These are phyloP conservation scores for Helicoverpa zea DNA, from an alignment of 1,140 invertebrate species.

Conservation along the genomic window DNA sequence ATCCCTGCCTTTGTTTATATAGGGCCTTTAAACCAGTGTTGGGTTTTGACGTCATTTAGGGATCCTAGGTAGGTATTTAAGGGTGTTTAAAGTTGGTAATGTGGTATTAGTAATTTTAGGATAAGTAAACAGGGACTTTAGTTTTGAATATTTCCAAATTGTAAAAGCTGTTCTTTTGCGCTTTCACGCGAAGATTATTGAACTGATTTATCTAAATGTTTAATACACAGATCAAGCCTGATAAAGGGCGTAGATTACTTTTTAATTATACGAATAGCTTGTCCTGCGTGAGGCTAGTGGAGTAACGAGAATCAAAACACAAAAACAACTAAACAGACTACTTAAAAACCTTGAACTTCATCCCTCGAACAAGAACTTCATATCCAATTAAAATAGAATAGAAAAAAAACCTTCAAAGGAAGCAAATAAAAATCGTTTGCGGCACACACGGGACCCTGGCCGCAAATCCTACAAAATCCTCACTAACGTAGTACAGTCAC, in stretches of 20 bases:
- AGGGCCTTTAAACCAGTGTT: background rate
- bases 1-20: background rate
- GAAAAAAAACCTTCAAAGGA: background rate
- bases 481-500: background rate
- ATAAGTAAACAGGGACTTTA: background rate
- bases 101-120: background rate
- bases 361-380: background rate
- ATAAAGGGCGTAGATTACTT: too few species aligned
- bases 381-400: conserved; percentile 6
- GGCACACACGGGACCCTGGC: background rate
- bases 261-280: too few species aligned
- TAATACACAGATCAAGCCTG: too few species aligned
- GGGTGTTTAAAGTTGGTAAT: background rate
- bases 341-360: background rate
- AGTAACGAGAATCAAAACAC: background rate
- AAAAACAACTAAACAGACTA: background rate
- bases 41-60: background rate
- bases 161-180: too few species aligned
- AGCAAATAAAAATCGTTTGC: conserved; percentile 12
- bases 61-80: background rate
- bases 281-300: too few species aligned
- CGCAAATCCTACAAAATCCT: conserved; percentile 31
- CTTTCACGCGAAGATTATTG: too few species aligned
- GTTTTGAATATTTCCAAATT: too few species aligned
- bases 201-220: too few species aligned